These are phyloP conservation scores for Hephaestus fuliginosus DNA, from an alignment of 2,797 vertebrate species.

Conservation along the genomic window DNA sequence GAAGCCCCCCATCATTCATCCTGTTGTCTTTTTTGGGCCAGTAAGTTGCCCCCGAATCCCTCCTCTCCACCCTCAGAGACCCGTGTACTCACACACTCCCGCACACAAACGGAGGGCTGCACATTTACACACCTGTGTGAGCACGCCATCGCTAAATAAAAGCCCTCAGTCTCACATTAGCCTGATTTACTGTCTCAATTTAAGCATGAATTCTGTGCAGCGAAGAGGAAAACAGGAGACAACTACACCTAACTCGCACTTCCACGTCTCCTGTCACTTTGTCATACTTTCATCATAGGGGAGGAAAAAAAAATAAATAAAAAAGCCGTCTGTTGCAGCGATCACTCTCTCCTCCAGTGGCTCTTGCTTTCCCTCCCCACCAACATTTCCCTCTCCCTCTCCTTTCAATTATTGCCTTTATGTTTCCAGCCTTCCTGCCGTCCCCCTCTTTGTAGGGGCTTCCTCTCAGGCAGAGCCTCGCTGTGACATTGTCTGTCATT, in stretches of 20 bases:
- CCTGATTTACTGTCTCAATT: conserved; percentile 76
- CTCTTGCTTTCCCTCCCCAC: conserved; percentile 33
- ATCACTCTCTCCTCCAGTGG: conserved; percentile 40
- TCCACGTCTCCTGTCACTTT: conserved; percentile 65
- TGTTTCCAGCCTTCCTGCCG: conserved; percentile 52
- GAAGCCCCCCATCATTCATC: conserved; percentile 61
- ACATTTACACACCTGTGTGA: conserved; percentile 48
- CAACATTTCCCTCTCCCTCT: conserved; percentile 49
- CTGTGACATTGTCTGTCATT: conserved; percentile 80
- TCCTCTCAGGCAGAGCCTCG: conserved; percentile 68
- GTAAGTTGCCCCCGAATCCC: conserved; percentile 22
- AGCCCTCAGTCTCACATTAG: conserved; percentile 61
- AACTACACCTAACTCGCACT: conserved; percentile 53
- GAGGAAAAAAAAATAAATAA: not conserved
- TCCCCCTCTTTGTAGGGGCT: conserved; percentile 61
- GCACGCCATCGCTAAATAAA: conserved; percentile 53
- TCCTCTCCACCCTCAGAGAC: not conserved
- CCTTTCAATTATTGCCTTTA: conserved; percentile 71
- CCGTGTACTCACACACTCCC: conserved; percentile 24
- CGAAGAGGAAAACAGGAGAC: conserved; percentile 71
- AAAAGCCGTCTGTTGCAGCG: conserved; percentile 29
- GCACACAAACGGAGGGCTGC: conserved; percentile 18
- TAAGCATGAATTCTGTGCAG: conserved; percentile 63
- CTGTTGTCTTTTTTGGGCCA: conserved; percentile 55
- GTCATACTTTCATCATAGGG: conserved; percentile 66